Evolutionary conservation across 64 coral and sea anemone genomes (phyloP), one percentile per base, ranked within the genome.

Genomic region (Dendrophyllia cribrosa): DNA sequence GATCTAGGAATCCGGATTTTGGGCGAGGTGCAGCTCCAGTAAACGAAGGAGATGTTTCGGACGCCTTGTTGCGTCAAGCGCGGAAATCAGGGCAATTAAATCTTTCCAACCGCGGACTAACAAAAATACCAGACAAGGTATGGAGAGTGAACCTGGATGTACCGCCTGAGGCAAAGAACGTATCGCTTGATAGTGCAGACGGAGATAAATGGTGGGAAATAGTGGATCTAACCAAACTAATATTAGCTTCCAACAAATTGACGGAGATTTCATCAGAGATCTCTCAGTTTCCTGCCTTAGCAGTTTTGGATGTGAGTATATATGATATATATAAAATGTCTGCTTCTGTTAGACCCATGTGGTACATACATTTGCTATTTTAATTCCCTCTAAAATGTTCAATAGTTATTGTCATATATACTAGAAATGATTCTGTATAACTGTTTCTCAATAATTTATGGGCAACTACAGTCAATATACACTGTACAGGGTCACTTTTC

Each of bases 121-220:
- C 53, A 43, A 79, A 62, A 60, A 91, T 99, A 8, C 94, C 97
- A 15, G 88, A 94, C 6, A 99, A 99, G 77, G 94, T 99, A 51
- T 99, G 94, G 94, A 93, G 83, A 75, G 88, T 99, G 15, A 99
- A 99, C 46, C 56, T 82, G 43, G 97, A 99, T 25, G 68, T 99
- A 11, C 97, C 97, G n/a, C 86, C 62, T 17, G 97, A 99, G 78
- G 91, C 88, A 21, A 96, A 46, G 61, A 96, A 67, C 85, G 97
- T 93, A 4, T 99, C 97, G 1, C 74, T 99, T 51, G 94, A 99
- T 64, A 58, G 67, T 65, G 77, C 91, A 26, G 94, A 99, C 26
- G 94, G 94, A 0, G 84, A 91, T 25, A 96, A 95, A 92, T 98
- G 96, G 96, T 98, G 96, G 96, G 97, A 99, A 43, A 94, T 96